phyloP scores from a whole-genome alignment of 2,797 vertebrate genomes.

The Pyrocephalus nanus region DNA sequence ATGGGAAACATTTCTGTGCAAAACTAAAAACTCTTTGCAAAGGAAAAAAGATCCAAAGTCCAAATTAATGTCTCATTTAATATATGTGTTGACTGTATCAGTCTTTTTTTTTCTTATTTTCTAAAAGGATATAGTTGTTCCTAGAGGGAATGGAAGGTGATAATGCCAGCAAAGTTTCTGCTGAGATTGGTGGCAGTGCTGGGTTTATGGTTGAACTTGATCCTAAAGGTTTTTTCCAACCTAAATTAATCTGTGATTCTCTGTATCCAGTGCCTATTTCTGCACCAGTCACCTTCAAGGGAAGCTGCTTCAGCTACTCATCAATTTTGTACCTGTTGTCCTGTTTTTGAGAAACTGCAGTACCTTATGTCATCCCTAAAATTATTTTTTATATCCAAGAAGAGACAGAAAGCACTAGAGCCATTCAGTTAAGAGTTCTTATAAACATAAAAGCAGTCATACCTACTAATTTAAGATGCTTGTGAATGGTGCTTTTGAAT shows the following conservation, averaged over 20 bases:
- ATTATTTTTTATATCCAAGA: not conserved
- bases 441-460: not conserved
- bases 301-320: not conserved
- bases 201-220: not conserved
- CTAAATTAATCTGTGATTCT: not conserved
- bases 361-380: not conserved
- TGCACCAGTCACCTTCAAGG: not conserved
- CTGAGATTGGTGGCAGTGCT: not conserved
- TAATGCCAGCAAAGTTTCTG: not conserved
- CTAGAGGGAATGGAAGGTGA: not conserved
- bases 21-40: not conserved
- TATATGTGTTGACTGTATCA: not conserved
- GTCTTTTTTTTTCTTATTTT: too few species aligned
- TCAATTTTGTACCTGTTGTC: not conserved
- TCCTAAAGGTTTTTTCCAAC: not conserved
- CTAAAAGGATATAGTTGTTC: not conserved
- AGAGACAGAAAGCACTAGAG: not conserved
- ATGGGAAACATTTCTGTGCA: not conserved
- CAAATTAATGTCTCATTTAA: not conserved
- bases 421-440: not conserved
- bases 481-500: not conserved
- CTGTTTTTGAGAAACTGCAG: not conserved
- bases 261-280: not conserved
- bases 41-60: not conserved
- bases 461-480: not conserved